Evolutionary conservation across 2,888 invertebrate genomes (phyloP).

Genomic region (Limnephilus auricula): DNA sequence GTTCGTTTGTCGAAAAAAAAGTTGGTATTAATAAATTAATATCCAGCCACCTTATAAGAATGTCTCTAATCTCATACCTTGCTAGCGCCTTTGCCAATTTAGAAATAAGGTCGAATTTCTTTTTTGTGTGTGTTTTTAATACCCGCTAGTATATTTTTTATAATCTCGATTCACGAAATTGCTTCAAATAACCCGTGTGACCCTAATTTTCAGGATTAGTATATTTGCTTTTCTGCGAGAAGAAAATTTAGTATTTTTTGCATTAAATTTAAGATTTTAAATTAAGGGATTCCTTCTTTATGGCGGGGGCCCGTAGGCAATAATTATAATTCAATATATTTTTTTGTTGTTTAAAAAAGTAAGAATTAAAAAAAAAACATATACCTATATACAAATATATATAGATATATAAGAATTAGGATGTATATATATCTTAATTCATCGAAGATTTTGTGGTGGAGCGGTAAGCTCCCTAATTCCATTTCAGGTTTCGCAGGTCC

Average conservation of each 20-base stretch:
- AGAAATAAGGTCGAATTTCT: neutral
- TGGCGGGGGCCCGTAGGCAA: neutral
- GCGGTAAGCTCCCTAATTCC: no score
- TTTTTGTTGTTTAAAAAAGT: no score
- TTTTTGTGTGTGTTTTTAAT: neutral
- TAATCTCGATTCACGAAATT: neutral
- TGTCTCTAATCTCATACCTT: neutral
- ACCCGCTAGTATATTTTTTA: neutral
- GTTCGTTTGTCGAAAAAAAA: neutral
- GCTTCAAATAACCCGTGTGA: conserved; percentile 2
- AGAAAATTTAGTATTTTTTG: neutral
- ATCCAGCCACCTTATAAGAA: neutral
- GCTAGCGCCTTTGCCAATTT: neutral
- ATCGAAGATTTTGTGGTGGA: no score
- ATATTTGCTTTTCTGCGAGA: neutral
- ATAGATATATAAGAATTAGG: no score
- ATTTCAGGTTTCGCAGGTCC: no score
- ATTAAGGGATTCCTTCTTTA: neutral
- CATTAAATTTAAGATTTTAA: neutral
- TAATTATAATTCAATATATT: neutral
- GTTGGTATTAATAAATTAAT: neutral
- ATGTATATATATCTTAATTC: no score
- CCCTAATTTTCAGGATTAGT: neutral
- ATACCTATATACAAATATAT: no score
- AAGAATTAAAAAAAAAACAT: neutral